Percentiles rank a stretch among this genome's conserved stretches.
These are phyloP conservation scores for Cynodonichthys magdalenae DNA, from an alignment of 2,797 vertebrate genomes.

Conservation along the genomic window DNA sequence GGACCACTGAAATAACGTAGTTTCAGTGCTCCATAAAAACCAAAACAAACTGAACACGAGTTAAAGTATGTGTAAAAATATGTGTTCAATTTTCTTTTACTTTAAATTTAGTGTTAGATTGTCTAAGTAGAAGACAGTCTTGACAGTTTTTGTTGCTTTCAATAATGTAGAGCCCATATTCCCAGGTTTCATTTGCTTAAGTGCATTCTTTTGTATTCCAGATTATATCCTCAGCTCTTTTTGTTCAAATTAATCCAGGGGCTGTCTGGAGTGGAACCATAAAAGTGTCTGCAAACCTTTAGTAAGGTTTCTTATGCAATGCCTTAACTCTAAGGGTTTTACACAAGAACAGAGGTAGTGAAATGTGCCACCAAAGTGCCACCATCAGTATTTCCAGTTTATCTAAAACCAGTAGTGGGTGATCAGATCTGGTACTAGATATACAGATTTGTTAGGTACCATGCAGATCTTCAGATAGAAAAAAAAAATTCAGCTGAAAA, in stretches of 20 bases:
- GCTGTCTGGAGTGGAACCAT: slow-evolving; percentile 11
- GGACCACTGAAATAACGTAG: slow-evolving; percentile 15
- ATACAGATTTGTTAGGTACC: neutral
- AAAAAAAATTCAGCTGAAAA: neutral
- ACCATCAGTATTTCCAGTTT: neutral
- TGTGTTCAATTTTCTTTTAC: slow-evolving; percentile 2
- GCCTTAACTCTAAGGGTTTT: neutral
- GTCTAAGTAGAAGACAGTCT: no score
- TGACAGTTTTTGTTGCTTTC: slow-evolving; percentile 2
- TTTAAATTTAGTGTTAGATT: no score
- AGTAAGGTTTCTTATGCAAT: no score
- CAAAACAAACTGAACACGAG: slow-evolving; percentile 13
- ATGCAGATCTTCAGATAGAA: neutral
- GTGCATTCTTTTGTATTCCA: slow-evolving; percentile 10
- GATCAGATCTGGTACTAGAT: neutral
- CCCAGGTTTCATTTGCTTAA: slow-evolving; percentile 14
- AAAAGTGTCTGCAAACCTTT: slow-evolving; percentile 2
- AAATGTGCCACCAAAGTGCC: neutral
- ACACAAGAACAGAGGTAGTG: neutral
- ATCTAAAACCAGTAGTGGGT: neutral
- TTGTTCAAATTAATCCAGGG: slow-evolving; percentile 25
- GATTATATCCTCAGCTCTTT: slow-evolving; percentile 14
- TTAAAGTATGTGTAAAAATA: neutral
- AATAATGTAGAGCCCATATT: neutral
- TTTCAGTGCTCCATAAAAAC: neutral